Conservation (phyloP, 2,113 vertebrate species). For the Phalacrocorax pelagicus region DNA sequence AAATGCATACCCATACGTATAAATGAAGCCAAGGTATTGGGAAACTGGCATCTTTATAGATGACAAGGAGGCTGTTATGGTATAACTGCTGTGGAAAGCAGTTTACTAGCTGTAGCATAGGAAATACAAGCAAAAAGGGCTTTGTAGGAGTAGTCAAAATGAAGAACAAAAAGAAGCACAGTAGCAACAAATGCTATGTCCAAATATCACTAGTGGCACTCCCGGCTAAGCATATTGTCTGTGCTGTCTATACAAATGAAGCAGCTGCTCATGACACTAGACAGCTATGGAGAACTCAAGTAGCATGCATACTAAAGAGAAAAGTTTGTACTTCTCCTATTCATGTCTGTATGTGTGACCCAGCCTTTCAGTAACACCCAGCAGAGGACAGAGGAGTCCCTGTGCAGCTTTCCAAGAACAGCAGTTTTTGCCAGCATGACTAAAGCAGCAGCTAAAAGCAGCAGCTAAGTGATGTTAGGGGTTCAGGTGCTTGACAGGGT, state of each 20-base stretch:
- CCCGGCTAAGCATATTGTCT: background rate
- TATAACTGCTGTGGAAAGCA: background rate
- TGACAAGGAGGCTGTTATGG: background rate
- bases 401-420: background rate
- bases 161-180: background rate
- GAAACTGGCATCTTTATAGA: background rate
- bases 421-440: background rate
- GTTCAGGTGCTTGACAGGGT: background rate
- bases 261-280: background rate
- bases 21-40: background rate
- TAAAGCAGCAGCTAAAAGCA: background rate
- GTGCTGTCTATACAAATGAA: background rate
- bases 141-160: background rate
- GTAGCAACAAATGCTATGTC: background rate
- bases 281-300: background rate
- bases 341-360: background rate
- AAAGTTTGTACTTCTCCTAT: background rate
- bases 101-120: background rate
- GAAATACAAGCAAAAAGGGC: background rate
- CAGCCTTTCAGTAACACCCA: background rate
- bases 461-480: background rate
- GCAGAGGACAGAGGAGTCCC: background rate
- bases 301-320: background rate
- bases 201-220: background rate
- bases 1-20: no score